Percentiles rank a stretch among this genome's conserved stretches.
Conservation (phyloP, 2,888 invertebrate species). For the Thereva unica region DNA sequence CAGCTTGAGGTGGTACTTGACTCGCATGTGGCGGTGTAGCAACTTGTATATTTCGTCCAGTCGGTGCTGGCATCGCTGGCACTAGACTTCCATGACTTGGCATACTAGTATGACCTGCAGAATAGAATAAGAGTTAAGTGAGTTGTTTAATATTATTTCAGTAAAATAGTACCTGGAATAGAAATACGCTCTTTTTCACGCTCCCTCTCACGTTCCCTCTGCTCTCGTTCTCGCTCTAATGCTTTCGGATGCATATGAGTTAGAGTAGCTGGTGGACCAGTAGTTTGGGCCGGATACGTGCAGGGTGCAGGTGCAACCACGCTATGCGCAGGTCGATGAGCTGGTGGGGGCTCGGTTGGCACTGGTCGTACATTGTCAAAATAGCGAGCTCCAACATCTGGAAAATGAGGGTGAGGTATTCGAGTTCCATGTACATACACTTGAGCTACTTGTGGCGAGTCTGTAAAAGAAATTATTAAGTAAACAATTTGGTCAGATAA, state of each 20-base stretch:
- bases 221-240: slow-evolving; percentile 49
- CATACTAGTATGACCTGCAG: slow-evolving; percentile 44
- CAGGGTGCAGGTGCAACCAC: slow-evolving; percentile 56
- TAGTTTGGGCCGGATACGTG: slow-evolving; percentile 45
- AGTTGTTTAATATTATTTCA: neutral
- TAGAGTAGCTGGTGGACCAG: slow-evolving; percentile 43
- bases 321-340: slow-evolving; percentile 58
- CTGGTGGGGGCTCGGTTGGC: slow-evolving; percentile 65
- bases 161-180: slow-evolving; percentile 44
- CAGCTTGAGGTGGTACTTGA: slow-evolving; percentile 81
- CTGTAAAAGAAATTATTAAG: slow-evolving; percentile 48
- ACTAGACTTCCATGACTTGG: slow-evolving; percentile 49
- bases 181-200: slow-evolving; percentile 49
- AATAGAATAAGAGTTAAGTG: slow-evolving; percentile 9
- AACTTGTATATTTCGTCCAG: slow-evolving; percentile 51
- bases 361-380: slow-evolving; percentile 62
- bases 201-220: slow-evolving; percentile 51
- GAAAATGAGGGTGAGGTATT: slow-evolving; percentile 59
- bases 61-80: slow-evolving; percentile 48
- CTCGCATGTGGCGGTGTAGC: slow-evolving; percentile 70
- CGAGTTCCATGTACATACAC: slow-evolving; percentile 64
- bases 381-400: slow-evolving; percentile 59
- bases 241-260: slow-evolving; percentile 51
- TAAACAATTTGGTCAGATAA: slow-evolving; percentile 19
- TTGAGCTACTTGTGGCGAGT: slow-evolving; percentile 72